Percentiles rank a stretch among this genome's conserved stretches.
Conservation (phyloP, 2,113 vertebrate species). For the Oreochromis spilurus region DNA sequence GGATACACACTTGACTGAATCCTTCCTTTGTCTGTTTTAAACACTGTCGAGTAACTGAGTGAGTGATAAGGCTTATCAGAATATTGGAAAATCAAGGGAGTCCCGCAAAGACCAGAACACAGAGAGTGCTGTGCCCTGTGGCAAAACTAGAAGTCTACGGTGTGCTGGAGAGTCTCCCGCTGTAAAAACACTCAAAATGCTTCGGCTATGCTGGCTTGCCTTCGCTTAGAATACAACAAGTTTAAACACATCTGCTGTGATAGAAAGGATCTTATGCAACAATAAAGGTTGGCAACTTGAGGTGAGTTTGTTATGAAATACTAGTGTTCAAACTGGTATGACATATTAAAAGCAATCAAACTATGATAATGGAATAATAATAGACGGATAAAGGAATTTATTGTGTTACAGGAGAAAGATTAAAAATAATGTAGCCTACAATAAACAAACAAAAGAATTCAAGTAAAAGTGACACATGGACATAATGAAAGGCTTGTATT, state of each 20-base stretch:
- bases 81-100: conserved; percentile 8
- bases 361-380: not conserved
- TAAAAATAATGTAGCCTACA: not conserved
- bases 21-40: not conserved
- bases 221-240: not conserved
- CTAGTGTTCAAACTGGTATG: not conserved
- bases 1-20: not conserved
- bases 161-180: not conserved
- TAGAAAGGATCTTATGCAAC: not conserved
- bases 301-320: not conserved
- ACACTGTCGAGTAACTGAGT: not conserved
- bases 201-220: not conserved
- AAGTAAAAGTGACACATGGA: not conserved
- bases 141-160: not conserved
- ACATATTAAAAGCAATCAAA: not conserved
- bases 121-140: too few relatives aligned
- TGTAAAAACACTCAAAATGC: not conserved
- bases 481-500: not conserved
- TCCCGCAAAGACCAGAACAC: not conserved
- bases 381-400: not conserved
- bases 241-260: not conserved
- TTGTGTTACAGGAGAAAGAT: not conserved
- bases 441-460: not conserved
- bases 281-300: not conserved
- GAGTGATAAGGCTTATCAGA: conserved; percentile 18